Percentiles rank a stretch among this genome's conserved stretches.
Conservation (phyloP, 2,888 invertebrate genomes). For the Erebia epiphron region DNA sequence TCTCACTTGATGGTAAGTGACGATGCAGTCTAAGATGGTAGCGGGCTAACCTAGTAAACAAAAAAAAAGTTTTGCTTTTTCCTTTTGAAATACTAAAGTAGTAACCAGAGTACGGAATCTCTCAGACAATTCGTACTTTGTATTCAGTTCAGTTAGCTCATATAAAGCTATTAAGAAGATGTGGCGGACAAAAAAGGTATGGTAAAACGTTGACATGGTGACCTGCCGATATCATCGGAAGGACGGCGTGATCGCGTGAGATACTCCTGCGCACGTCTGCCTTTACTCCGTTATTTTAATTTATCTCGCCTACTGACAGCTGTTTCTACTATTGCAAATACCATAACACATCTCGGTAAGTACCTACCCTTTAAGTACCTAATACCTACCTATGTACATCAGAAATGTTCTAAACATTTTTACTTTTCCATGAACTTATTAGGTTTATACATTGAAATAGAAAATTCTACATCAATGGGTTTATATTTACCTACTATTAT, state of each 20-base stretch:
- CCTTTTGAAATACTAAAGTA: background rate
- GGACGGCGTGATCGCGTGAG: conserved; percentile 68
- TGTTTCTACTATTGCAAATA: conserved; percentile 22
- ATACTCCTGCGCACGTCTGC: conserved; percentile 66
- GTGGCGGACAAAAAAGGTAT: conserved; percentile 42
- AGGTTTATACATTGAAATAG: too few species aligned
- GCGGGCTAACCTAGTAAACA: background rate
- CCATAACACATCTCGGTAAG: background rate
- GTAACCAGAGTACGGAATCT: background rate
- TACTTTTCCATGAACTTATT: background rate
- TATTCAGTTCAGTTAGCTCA: conserved; percentile 26
- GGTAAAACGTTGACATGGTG: conserved; percentile 68
- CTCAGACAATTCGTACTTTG: conserved; percentile 27
- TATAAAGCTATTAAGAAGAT: conserved; percentile 30
- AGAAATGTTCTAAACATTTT: background rate
- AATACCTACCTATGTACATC: background rate
- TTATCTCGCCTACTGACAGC: conserved; percentile 44
- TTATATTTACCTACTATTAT: background rate
- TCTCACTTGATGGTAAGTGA: too few species aligned
- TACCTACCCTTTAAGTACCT: too few species aligned
- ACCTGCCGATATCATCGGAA: conserved; percentile 58
- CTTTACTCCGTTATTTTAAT: conserved; percentile 52
- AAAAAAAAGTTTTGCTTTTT: background rate
- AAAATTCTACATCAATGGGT: too few species aligned
- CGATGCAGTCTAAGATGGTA: too few species aligned